Conservation (phyloP, 2,797 vertebrate species). For the Iguana delicatissima region DNA sequence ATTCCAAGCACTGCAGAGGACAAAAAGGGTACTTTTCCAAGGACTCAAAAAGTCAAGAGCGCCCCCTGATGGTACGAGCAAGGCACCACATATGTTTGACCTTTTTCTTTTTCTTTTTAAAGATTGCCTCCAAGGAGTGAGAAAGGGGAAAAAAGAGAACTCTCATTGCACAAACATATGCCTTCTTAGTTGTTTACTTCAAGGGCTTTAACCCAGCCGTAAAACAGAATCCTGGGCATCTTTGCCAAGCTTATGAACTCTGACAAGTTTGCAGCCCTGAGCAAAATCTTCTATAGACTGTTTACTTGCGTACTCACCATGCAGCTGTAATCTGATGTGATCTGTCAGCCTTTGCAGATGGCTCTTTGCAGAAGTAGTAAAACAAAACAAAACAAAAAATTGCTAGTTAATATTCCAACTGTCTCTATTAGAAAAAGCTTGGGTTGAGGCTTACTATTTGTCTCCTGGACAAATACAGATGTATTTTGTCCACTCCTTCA, state of each 20-base stretch:
- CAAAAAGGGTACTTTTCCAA: background rate
- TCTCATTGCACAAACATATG: background rate
- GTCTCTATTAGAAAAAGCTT: conserved; percentile 42
- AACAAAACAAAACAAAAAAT: no score
- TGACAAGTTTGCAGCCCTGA: conserved; percentile 53
- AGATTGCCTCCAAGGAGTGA: background rate
- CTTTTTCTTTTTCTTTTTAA: no score
- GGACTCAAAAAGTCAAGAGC: background rate
- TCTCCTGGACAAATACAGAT: conserved; percentile 21
- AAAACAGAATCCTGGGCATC: background rate
- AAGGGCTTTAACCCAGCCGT: background rate
- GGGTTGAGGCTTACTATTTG: conserved; percentile 38
- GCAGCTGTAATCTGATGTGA: conserved; percentile 27
- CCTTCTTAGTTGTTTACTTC: conserved; percentile 6
- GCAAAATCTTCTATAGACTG: conserved; percentile 46
- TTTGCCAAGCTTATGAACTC: conserved; percentile 54
- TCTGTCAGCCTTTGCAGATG: conserved; percentile 39
- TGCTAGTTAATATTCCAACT: background rate
- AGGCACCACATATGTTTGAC: no score
- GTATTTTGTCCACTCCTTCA: conserved; percentile 22
- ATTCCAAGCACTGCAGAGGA: no score
- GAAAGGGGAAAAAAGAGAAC: background rate
- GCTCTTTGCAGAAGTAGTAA: conserved; percentile 38
- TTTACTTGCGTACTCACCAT: conserved; percentile 46
- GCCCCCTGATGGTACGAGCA: background rate